Evolutionary conservation across 1,140 invertebrate species (phyloP).

Genomic region (Drosophila athabasca): DNA sequence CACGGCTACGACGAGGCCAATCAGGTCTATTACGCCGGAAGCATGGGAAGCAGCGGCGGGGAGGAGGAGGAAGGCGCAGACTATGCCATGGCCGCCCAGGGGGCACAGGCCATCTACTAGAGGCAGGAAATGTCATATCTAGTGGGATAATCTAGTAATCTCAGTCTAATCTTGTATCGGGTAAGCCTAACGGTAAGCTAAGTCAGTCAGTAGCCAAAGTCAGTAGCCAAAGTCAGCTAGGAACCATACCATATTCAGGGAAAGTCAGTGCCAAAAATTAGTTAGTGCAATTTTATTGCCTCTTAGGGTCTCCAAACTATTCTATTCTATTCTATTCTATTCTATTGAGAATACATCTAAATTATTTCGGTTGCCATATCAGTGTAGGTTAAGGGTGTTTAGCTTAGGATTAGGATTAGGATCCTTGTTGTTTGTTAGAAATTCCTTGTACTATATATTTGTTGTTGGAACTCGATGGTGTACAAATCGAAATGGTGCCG

Average conservation of each 20-base stretch:
- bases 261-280: conserved; percentile 80
- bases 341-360: conserved; percentile 27
- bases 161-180: no score
- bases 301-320: conserved; percentile 48
- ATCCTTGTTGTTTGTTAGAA: conserved; percentile 57
- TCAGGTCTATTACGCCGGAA: conserved; percentile 69
- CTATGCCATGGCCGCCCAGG: conserved; percentile 33
- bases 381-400: conserved; percentile 23
- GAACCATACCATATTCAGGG: conserved; percentile 39
- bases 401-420: conserved; percentile 16
- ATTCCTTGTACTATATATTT: conserved; percentile 43
- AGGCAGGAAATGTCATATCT: no score
- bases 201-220: conserved; percentile 43
- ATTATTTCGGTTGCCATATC: no score
- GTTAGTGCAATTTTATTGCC: conserved; percentile 78
- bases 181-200: neutral
- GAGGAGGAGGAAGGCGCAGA: conserved; percentile 68
- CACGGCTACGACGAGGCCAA: conserved; percentile 61
- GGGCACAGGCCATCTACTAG: conserved; percentile 47
- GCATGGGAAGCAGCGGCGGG: conserved; percentile 68
- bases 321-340: conserved; percentile 15
- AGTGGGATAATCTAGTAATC: no score
- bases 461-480: conserved; percentile 56
- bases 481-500: conserved; percentile 70
- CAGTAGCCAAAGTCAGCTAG: conserved; percentile 10